Evolutionary conservation across 2,888 invertebrate genomes (phyloP).

Genomic region (Diachrysia chrysitis): DNA sequence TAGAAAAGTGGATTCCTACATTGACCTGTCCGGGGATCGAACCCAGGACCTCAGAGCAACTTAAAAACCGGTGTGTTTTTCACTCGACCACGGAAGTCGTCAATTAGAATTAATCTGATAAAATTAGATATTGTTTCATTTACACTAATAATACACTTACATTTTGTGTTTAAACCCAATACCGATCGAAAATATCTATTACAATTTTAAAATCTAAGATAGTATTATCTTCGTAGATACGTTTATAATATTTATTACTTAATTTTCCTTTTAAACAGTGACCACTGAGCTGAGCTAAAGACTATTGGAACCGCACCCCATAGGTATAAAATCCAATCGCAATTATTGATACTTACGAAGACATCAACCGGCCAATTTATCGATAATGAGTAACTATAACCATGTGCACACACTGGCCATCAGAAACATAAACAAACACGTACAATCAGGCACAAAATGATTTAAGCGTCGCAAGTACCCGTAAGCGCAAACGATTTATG

Average conservation of each 20-base stretch:
- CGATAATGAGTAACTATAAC: conserved; percentile 54
- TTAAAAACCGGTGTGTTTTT: too few species aligned
- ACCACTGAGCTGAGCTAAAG: neutral
- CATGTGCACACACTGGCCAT: conserved; percentile 52
- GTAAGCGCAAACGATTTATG: conserved; percentile 70
- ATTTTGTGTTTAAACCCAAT: too few species aligned
- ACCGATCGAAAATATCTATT: too few species aligned
- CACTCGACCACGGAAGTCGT: too few species aligned
- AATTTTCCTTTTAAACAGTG: neutral
- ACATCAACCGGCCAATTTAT: conserved; percentile 42
- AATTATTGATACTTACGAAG: conserved; percentile 16
- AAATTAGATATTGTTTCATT: too few species aligned
- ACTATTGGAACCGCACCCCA: neutral
- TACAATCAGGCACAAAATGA: conserved; percentile 67
- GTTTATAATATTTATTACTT: neutral
- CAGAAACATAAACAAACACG: conserved; percentile 68
- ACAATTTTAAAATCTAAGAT: too few species aligned
- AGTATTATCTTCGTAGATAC: neutral
- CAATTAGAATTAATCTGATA: too few species aligned
- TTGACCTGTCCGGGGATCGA: too few species aligned
- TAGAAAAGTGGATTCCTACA: too few species aligned
- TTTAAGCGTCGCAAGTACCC: conserved; percentile 67
- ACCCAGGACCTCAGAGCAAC: too few species aligned
- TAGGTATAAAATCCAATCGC: conserved; percentile 24
- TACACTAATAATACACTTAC: too few species aligned